Conservation (phyloP, 2,113 vertebrate genomes). For the Varanus salvator region DNA sequence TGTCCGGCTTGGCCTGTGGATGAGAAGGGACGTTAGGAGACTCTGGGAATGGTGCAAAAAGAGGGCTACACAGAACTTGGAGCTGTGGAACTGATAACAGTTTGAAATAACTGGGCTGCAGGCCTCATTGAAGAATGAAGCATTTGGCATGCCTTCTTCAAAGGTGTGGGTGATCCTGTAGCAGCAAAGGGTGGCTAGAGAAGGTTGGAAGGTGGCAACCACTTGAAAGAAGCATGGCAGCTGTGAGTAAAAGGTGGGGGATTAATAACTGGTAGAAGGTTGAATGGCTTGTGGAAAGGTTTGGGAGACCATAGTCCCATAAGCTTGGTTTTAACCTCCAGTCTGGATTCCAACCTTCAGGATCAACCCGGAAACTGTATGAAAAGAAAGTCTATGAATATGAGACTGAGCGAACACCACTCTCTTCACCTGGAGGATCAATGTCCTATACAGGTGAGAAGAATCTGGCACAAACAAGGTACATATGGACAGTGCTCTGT, state of each 20-base stretch:
- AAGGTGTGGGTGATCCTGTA: background rate
- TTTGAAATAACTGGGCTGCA: background rate
- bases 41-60: background rate
- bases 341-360: conserved; percentile 38
- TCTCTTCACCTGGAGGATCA: background rate
- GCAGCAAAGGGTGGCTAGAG: background rate
- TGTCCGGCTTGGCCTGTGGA: background rate
- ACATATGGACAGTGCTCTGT: no score
- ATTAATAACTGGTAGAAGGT: background rate
- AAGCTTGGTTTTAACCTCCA: background rate
- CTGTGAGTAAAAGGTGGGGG: no score
- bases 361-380: conserved; percentile 69
- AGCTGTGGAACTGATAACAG: background rate
- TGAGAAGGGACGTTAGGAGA: background rate
- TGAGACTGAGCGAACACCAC: conserved; percentile 61
- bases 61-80: background rate
- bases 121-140: background rate
- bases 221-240: background rate
- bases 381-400: conserved; percentile 66
- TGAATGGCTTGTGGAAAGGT: background rate
- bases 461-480: background rate
- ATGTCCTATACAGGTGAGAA: conserved; percentile 23
- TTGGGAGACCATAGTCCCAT: no score
- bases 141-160: background rate
- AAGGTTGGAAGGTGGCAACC: background rate